Evolutionary conservation across 2,113 vertebrate genomes (phyloP).

Genomic region (Platichthys stellatus): DNA sequence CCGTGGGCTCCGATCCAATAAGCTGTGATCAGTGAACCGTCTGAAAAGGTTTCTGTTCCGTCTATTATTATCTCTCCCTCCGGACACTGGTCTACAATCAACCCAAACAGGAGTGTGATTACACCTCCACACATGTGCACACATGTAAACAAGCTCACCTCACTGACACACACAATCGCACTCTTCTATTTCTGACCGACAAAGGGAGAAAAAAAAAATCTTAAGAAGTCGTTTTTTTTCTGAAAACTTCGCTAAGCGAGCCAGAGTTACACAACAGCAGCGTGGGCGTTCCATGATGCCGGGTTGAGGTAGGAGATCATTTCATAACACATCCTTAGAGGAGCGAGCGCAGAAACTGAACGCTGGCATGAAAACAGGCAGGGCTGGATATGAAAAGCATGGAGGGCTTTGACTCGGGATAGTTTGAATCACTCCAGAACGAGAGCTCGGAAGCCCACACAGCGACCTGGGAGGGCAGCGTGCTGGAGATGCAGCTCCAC

Average conservation of each 20-base stretch:
- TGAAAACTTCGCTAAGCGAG: conserved; percentile 58
- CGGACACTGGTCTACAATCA: conserved; percentile 42
- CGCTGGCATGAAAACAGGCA: conserved; percentile 58
- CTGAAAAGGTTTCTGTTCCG: conserved; percentile 21
- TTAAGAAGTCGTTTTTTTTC: conserved; percentile 46
- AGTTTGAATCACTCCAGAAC: conserved; percentile 79
- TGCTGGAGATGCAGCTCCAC: conserved; percentile 48
- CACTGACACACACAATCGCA: conserved; percentile 20
- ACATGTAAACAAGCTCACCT: conserved; percentile 34
- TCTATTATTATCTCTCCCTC: conserved; percentile 46
- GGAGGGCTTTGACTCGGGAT: conserved; percentile 71
- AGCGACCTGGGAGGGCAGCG: conserved; percentile 72
- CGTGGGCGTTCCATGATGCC: conserved; percentile 77
- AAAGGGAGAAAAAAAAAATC: not conserved
- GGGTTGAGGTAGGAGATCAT: conserved; percentile 78
- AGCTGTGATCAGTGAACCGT: conserved; percentile 31
- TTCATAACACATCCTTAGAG: conserved; percentile 84
- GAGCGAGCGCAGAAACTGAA: conserved; percentile 63
- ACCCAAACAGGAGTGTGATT: conserved; percentile 36
- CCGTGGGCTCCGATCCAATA: conserved; percentile 21
- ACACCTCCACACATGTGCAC: conserved; percentile 48
- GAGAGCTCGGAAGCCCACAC: conserved; percentile 77
- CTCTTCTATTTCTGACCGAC: conserved; percentile 20
- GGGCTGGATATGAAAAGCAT: conserved; percentile 75
- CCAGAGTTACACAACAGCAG: conserved; percentile 78